Percentiles rank a stretch among this genome's conserved stretches.
Evolutionary conservation across 2,888 invertebrate genomes (phyloP).

Genomic region (Crepidodera aurea): DNA sequence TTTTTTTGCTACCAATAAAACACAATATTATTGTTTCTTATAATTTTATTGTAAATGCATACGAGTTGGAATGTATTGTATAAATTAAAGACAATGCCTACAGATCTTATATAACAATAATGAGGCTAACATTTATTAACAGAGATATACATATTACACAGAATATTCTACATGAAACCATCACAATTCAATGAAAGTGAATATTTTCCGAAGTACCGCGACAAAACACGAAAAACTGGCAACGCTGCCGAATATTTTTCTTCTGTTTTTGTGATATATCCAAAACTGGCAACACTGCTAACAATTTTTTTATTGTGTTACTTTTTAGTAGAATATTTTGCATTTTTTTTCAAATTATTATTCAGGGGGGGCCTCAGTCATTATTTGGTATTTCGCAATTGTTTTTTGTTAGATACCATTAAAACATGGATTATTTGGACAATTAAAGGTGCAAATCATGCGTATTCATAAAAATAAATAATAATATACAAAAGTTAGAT

Average conservation of each 20-base stretch:
- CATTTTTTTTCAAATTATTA: slow-evolving; percentile 43
- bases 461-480: slow-evolving; percentile 58
- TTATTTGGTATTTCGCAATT: slow-evolving; percentile 57
- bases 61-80: slow-evolving; percentile 59
- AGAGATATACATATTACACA: slow-evolving; percentile 42
- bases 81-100: slow-evolving; percentile 55
- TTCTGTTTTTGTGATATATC: too few species aligned
- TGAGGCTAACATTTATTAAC: slow-evolving; percentile 53
- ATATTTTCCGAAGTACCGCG: background rate
- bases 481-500: slow-evolving; percentile 57
- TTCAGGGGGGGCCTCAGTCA: slow-evolving; percentile 49
- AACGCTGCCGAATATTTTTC: background rate
- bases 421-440: slow-evolving; percentile 57
- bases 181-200: background rate
- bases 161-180: background rate
- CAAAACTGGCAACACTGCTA: background rate
- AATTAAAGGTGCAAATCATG: slow-evolving; percentile 38
- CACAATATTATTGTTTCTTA: slow-evolving; percentile 20
- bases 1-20: too few species aligned
- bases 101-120: slow-evolving; percentile 58
- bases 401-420: slow-evolving; percentile 54
- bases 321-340: background rate
- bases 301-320: too few species aligned
- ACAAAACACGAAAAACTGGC: background rate
- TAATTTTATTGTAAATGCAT: slow-evolving; percentile 57